Base-by-base conservation (phyloP, 2,888 invertebrate species). In the Philopedon plagiatum region DNA sequence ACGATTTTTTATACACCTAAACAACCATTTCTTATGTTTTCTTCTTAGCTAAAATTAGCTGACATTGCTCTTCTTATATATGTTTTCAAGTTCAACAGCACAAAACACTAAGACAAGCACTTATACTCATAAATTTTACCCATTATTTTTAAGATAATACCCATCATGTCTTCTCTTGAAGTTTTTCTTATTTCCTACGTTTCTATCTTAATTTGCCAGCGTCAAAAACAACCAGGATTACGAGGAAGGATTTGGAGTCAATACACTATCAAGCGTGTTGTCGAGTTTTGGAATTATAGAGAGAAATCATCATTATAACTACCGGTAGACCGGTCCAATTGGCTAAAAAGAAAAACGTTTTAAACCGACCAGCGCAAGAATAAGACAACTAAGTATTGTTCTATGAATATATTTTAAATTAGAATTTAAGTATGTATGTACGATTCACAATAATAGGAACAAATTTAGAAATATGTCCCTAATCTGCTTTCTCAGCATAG, bases 111-210 rank as follows among this genome's bases (percentile, higher is more conserved):
- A 34, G 39, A 57, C 44, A 34, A 65, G 65, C 57, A 60, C 65
- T 65, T 57, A 29, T 19, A 65, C 44, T 58, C 66, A 58, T 66
- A 66, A 66, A 66, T 66, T 58, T 66, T 41, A 29, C 58, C 61
- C 68, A 61, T 68, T 61, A 68, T 54, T 41, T 61, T 54, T 19
- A 54, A 62, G 61, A 46, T 68, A 68, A 68, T 68, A 61, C 61
- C 54, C 44, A 39, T 51, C 49, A 54, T 39, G 41, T 61, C 60
- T 46, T 61, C 54, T 32, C 56, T 2, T 29, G 41, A 62, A 54
- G 68, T 68, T 68, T 62, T 62, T 61, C 58, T 68, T 68, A 68
- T 68, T 68, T 51, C 56, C 71, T 46, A 46, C 46, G 66, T 66
- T 46, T 58, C 60, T 66, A 66, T 66, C 66, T 66, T 66, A 66